Evolutionary conservation across 2,797 vertebrate species (phyloP).

Genomic region (Artibeus jamaicensis): DNA sequence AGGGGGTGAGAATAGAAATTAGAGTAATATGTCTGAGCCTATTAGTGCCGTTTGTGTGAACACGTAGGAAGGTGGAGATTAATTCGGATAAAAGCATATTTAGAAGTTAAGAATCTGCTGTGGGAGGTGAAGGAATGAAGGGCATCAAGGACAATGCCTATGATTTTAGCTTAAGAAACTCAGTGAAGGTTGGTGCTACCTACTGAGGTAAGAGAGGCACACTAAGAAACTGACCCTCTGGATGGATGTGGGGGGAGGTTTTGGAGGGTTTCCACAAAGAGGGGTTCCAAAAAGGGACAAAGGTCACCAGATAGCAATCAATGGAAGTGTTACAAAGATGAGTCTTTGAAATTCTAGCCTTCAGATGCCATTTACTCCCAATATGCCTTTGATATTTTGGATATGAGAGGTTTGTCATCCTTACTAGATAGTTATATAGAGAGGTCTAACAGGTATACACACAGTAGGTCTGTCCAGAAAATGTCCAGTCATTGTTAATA

Average conservation of each 20-base stretch:
- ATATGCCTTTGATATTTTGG: not conserved
- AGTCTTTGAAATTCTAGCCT: not conserved
- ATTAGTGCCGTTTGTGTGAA: not conserved
- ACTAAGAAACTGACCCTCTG: not conserved
- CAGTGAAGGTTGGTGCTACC: not conserved
- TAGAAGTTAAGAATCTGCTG: not conserved
- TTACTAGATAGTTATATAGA: not conserved
- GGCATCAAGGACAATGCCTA: not conserved
- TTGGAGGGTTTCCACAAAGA: not conserved
- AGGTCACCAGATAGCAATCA: not conserved
- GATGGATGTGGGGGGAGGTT: not conserved
- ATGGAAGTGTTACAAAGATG: not conserved
- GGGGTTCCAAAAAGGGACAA: not conserved
- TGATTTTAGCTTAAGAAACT: not conserved
- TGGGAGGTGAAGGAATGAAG: not conserved
- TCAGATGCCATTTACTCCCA: not conserved
- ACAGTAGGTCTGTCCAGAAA: too few species aligned
- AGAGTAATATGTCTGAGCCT: not conserved
- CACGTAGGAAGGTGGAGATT: not conserved
- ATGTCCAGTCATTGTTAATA: too few species aligned
- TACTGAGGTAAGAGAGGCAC: not conserved
- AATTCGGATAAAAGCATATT: not conserved
- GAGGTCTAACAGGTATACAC: not conserved
- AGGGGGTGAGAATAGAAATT: not conserved
- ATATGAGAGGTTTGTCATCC: not conserved